Evolutionary conservation across 2,113 vertebrate genomes (phyloP).

Genomic region (Indri indri): DNA sequence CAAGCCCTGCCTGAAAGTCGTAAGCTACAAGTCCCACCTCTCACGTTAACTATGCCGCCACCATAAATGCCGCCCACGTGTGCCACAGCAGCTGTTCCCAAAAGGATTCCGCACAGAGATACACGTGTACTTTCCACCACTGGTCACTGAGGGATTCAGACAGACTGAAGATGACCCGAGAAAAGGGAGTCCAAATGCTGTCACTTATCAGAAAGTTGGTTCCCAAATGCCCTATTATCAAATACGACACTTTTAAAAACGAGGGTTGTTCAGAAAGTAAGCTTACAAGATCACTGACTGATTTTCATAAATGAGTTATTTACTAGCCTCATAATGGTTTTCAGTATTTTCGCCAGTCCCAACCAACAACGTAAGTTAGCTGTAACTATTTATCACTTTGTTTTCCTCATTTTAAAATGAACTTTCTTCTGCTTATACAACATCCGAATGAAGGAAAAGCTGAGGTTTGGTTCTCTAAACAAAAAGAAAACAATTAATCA

Average conservation of each 20-base stretch:
- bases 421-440: background rate
- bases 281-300: background rate
- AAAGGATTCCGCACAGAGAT: accelerated
- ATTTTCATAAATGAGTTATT: background rate
- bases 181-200: background rate
- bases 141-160: accelerated
- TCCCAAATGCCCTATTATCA: background rate
- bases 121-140: accelerated
- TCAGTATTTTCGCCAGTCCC: background rate
- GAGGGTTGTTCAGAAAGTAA: background rate
- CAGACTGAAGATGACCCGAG: accelerated
- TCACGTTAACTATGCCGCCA: accelerated
- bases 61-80: accelerated
- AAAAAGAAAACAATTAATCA: background rate
- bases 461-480: background rate
- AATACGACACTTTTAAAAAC: background rate
- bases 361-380: background rate
- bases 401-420: background rate
- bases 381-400: background rate
- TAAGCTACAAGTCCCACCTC: accelerated
- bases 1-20: accelerated
- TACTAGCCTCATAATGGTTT: background rate
- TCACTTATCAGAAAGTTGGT: background rate
- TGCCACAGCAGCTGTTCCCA: background rate
- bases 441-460: background rate